Base-by-base conservation (phyloP, 2,113 vertebrate species). In the Oceanites oceanicus region DNA sequence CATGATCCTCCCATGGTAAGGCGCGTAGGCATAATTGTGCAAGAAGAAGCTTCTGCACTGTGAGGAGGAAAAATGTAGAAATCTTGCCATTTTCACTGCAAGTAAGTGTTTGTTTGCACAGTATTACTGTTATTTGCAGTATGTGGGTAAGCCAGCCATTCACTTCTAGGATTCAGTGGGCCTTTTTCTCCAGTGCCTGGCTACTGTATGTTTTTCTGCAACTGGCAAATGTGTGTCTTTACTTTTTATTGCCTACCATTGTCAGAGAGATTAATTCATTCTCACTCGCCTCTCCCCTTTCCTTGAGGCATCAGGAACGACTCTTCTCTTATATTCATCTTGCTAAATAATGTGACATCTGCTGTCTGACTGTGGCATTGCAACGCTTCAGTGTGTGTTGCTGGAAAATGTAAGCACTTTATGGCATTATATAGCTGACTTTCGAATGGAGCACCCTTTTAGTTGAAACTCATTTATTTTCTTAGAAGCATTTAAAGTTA, bases 311-410 rank as follows among this genome's bases (percentile, higher is more conserved):
- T 42, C 47, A 32, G 58, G n/a, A 52, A 27, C 2, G 15, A 29
- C 16, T 44, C 44, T 45, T 34, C 34, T 30, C n/a, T 20, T 38
- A 26, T 18, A 17, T 42, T 44, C 49, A 15, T 62, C 82, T 86
- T 32, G 62, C 80, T 73, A 75, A 52, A 73, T 32, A 62, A 30
- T 10, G 29, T n/a, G 92, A 91, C 93, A n/a, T 91, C 92, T 93
- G 92, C 92, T 81, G 92, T 22, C 91, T 40, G 49, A 7, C 20
- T 34, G 22, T 58, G 49, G 93, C 49, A 80, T 26, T 78, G 88
- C 90, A 79, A 5, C 4, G 8, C 36, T 44, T 52, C 34, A 7
- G 25, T 14, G 47, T 44, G 79, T 18, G 1, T 27, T 27, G 38
- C 70, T 77, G 77, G 42, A 53, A 55, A 56, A 66, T 53, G 55